phyloP scores from a whole-genome alignment of 2,888 invertebrate genomes.

The Drosophila buzzatii region DNA sequence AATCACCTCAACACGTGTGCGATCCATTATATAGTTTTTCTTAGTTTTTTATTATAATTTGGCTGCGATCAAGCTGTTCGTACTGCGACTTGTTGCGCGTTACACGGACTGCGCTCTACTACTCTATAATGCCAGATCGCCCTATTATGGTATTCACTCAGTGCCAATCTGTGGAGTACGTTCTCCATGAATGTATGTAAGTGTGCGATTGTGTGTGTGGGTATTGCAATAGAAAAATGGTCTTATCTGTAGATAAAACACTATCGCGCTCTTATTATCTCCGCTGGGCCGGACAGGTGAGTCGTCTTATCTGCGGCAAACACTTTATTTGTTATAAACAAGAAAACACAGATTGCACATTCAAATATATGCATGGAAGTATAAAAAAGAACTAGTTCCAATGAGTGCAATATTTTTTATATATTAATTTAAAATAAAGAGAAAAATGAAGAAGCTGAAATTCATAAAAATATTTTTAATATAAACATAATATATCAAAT shows the following conservation, averaged over 20 bases:
- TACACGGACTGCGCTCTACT: constrained; percentile 47
- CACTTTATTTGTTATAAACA: constrained; percentile 3
- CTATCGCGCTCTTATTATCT: constrained; percentile 43
- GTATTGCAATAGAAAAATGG: not conserved
- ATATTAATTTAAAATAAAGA: too few relatives aligned
- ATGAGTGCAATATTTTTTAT: not conserved
- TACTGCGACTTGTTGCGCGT: constrained; percentile 61
- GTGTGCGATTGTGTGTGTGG: constrained; percentile 6
- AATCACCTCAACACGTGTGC: constrained; percentile 69
- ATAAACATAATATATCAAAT: not conserved
- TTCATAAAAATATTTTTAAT: too few relatives aligned
- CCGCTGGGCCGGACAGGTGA: constrained; percentile 3
- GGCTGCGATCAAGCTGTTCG: not conserved
- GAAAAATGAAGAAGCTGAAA: too few relatives aligned
- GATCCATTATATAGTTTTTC: constrained; percentile 52
- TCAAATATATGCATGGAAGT: constrained; percentile 5
- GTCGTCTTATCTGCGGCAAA: constrained; percentile 31
- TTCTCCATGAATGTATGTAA: not conserved
- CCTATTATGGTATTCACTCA: constrained; percentile 51
- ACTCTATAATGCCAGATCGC: constrained; percentile 44
- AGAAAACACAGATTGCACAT: not conserved
- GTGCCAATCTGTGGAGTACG: constrained; percentile 49
- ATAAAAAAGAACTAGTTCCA: constrained; percentile 10
- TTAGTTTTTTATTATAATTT: not conserved
- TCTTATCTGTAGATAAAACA: constrained; percentile 61